Conservation (phyloP, 2,888 invertebrate genomes). For the Ganaspis brasiliensis region DNA sequence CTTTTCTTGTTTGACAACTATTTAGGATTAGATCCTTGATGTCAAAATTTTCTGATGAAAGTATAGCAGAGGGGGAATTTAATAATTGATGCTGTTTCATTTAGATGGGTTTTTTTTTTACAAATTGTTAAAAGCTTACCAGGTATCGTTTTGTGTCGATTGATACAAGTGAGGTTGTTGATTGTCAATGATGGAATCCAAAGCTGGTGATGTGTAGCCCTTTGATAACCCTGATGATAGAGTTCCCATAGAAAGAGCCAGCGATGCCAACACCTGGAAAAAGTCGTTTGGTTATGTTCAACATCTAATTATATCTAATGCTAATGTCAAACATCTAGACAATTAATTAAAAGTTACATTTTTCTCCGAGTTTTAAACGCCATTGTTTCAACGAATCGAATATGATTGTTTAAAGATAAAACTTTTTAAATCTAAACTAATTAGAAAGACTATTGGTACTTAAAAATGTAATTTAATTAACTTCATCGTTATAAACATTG, state of each 20-base stretch:
- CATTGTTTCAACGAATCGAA: too few relatives aligned
- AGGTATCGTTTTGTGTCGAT: constrained; percentile 75
- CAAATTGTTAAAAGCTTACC: constrained; percentile 63
- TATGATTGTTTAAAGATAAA: too few relatives aligned
- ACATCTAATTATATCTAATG: too few relatives aligned
- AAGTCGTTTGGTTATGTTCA: neutral
- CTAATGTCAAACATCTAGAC: too few relatives aligned
- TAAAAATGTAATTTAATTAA: too few relatives aligned
- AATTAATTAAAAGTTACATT: too few relatives aligned
- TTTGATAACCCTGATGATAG: constrained; percentile 91
- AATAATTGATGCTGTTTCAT: neutral
- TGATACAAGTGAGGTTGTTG: constrained; percentile 79
- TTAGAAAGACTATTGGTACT: too few relatives aligned
- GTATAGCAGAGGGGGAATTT: neutral
- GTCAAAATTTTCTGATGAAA: too few relatives aligned
- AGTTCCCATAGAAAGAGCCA: constrained; percentile 90
- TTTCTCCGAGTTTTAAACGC: too few relatives aligned
- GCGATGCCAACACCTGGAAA: constrained; percentile 87
- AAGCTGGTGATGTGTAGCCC: constrained; percentile 91
- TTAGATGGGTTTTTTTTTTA: neutral
- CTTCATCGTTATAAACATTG: too few relatives aligned
- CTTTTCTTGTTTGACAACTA: neutral
- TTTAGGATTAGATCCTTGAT: neutral
- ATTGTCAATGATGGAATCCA: constrained; percentile 88
- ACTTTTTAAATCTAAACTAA: too few relatives aligned